These are phyloP conservation scores for Xiphophorus maculatus DNA, from an alignment of 2,113 vertebrate genomes.

Conservation along the genomic window DNA sequence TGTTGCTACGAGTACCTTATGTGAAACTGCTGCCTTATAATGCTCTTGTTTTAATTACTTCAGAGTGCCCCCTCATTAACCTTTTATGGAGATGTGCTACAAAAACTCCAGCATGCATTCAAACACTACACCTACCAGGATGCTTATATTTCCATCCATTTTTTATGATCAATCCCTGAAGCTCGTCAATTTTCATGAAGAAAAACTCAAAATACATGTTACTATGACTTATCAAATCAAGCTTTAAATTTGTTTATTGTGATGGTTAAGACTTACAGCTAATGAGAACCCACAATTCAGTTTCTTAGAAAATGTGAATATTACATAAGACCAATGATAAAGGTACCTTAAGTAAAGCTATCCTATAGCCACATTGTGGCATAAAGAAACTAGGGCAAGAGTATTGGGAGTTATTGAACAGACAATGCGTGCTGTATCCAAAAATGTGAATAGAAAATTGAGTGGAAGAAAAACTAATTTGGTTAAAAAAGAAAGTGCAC, in stretches of 20 bases:
- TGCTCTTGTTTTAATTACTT: slow-evolving; percentile 80
- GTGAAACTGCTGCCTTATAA: slow-evolving; percentile 78
- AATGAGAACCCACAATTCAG: background rate
- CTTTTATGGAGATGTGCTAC: slow-evolving; percentile 72
- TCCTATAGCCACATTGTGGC: background rate
- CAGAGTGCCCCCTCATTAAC: slow-evolving; percentile 76
- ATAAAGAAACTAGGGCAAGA: no score
- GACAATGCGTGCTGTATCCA: no score
- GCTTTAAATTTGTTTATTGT: background rate
- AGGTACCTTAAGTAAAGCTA: background rate
- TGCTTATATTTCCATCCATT: slow-evolving; percentile 35
- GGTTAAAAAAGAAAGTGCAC: no score
- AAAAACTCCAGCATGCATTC: slow-evolving; percentile 67
- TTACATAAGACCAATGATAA: no score
- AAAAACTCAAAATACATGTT: background rate
- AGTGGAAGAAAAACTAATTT: no score
- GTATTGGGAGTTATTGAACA: no score
- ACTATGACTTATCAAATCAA: background rate
- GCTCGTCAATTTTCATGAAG: background rate
- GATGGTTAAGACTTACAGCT: no score
- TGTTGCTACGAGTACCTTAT: slow-evolving; percentile 74
- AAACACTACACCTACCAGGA: slow-evolving; percentile 54
- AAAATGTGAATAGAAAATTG: no score
- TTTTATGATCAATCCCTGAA: background rate
- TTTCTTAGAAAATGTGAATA: background rate